These are phyloP conservation scores for Pseudococcus longispinus DNA, from an alignment of 2,888 invertebrate species.

Conservation along the genomic window DNA sequence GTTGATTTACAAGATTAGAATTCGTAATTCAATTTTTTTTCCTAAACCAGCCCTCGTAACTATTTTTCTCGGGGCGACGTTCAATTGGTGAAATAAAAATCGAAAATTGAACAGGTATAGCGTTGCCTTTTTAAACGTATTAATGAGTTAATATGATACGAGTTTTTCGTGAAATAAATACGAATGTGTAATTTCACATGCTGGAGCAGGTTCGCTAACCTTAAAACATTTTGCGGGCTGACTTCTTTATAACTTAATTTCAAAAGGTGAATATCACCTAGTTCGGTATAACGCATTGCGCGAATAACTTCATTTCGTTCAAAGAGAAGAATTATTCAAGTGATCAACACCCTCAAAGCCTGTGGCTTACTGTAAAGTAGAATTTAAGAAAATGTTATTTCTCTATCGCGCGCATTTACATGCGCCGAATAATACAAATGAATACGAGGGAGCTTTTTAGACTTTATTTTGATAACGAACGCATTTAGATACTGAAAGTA, in stretches of 20 bases:
- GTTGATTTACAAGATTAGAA: conserved; percentile 8
- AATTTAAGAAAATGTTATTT: conserved; percentile 51
- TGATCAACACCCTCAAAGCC: conserved; percentile 44
- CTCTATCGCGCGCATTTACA: conserved; percentile 26
- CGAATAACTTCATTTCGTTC: conserved; percentile 36
- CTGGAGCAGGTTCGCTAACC: not conserved
- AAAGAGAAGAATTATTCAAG: conserved; percentile 48
- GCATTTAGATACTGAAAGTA: conserved; percentile 19
- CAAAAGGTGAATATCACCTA: conserved; percentile 23
- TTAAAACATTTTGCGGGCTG: conserved; percentile 12
- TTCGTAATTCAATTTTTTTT: not conserved
- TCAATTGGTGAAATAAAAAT: not conserved
- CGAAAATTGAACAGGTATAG: not conserved
- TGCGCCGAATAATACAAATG: conserved; percentile 49
- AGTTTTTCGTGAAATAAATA: not conserved
- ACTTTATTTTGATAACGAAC: conserved; percentile 44
- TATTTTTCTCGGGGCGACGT: not conserved
- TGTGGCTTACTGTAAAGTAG: conserved; percentile 41
- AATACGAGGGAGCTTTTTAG: conserved; percentile 51
- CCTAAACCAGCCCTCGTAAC: not conserved
- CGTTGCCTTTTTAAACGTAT: not conserved
- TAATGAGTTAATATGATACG: not conserved
- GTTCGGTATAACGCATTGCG: conserved; percentile 31
- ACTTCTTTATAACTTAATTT: conserved; percentile 29
- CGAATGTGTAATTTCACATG: not conserved